phyloP scores from a whole-genome alignment of 2,888 invertebrate species.

The Oscheius sp. region DNA sequence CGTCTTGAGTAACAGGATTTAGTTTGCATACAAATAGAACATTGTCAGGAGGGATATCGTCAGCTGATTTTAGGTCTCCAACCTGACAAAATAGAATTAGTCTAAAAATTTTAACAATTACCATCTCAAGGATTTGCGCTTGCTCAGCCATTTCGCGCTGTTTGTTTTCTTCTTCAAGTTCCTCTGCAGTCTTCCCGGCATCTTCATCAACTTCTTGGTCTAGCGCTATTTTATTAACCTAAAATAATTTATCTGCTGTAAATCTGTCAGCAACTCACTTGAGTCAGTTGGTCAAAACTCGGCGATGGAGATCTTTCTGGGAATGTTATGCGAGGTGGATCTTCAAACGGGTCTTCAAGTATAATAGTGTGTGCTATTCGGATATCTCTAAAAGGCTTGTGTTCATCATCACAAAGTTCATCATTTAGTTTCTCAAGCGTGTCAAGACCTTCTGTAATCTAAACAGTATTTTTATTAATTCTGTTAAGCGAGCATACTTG shows the following conservation, averaged over 20 bases:
- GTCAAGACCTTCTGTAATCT: slow-evolving; percentile 84
- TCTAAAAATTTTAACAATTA: slow-evolving; percentile 53
- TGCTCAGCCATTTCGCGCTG: slow-evolving; percentile 93
- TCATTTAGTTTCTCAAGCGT: slow-evolving; percentile 89
- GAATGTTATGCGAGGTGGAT: slow-evolving; percentile 81
- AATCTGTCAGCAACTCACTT: slow-evolving; percentile 26
- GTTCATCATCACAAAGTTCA: slow-evolving; percentile 86
- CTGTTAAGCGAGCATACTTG: slow-evolving; percentile 24
- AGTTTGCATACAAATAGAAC: slow-evolving; percentile 98
- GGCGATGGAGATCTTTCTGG: slow-evolving; percentile 91
- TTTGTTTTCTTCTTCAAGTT: slow-evolving; percentile 86
- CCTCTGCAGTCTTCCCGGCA: slow-evolving; percentile 83
- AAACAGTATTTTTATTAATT: not conserved
- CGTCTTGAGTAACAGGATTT: slow-evolving; percentile 96
- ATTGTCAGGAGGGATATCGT: slow-evolving; percentile 97
- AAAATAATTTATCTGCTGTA: not conserved
- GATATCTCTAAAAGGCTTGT: slow-evolving; percentile 92
- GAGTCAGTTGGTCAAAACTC: slow-evolving; percentile 76
- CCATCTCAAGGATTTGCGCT: slow-evolving; percentile 96
- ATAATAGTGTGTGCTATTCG: slow-evolving; percentile 92
- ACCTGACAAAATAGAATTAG: slow-evolving; percentile 72
- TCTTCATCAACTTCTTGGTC: slow-evolving; percentile 74
- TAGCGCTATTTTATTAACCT: slow-evolving; percentile 63
- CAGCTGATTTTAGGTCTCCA: slow-evolving; percentile 94
- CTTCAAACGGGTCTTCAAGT: slow-evolving; percentile 93